These are phyloP conservation scores for Pterobdella sp. DNA, from an alignment of 2,888 invertebrate genomes.

Conservation along the genomic window DNA sequence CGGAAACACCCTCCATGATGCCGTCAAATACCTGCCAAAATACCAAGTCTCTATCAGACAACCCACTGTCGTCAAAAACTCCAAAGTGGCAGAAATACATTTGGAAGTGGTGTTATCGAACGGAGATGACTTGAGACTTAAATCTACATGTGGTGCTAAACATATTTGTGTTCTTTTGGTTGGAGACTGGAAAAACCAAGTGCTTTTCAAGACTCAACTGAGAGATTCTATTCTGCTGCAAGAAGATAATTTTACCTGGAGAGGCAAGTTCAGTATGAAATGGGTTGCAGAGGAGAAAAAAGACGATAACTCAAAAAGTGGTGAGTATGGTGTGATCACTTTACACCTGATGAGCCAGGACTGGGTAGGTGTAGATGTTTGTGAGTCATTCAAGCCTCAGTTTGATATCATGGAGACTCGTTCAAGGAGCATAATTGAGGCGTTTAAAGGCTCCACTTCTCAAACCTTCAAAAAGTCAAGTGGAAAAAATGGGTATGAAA, in stretches of 20 bases:
- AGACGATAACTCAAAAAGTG: not conserved
- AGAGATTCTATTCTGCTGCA: constrained; percentile 37
- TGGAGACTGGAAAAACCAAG: constrained; percentile 61
- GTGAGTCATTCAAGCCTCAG: not conserved
- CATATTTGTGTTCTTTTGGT: constrained; percentile 60
- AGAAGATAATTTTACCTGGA: not conserved
- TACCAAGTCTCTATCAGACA: constrained; percentile 52
- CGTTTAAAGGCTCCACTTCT: not conserved
- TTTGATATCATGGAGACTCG: not conserved
- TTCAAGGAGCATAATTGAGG: not conserved
- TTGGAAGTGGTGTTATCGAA: constrained; percentile 43
- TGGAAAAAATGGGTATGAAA: constrained; percentile 11
- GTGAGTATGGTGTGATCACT: constrained; percentile 39
- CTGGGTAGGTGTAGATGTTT: constrained; percentile 41
- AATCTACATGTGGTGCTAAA: constrained; percentile 54
- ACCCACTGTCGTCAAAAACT: not conserved
- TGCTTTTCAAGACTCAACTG: constrained; percentile 54
- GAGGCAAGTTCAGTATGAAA: not conserved
- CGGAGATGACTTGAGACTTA: constrained; percentile 40
- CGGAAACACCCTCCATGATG: constrained; percentile 62
- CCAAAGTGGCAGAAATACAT: constrained; percentile 39
- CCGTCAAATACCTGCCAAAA: constrained; percentile 60
- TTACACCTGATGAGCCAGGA: constrained; percentile 47
- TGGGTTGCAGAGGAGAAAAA: not conserved
- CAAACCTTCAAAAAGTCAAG: not conserved